Conservation (phyloP, 2,888 invertebrate species). For the Drosophila anomalipes region DNA sequence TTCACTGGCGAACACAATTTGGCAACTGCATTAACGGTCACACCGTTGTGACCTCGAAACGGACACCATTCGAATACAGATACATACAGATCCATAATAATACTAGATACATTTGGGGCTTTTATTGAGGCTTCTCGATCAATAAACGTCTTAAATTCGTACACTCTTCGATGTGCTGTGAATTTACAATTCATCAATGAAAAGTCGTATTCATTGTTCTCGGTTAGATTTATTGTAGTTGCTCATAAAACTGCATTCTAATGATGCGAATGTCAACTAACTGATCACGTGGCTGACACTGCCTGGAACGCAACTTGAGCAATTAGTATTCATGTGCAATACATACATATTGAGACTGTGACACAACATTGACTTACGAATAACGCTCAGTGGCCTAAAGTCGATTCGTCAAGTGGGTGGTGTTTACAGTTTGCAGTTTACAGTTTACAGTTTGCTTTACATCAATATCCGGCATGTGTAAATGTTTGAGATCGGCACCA, state of each 20-base stretch:
- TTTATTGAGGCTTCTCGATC: slow-evolving; percentile 31
- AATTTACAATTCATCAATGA: slow-evolving; percentile 36
- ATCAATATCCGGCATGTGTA: slow-evolving; percentile 65
- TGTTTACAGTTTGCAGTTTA: slow-evolving; percentile 23
- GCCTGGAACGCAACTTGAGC: neutral
- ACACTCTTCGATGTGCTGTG: slow-evolving; percentile 41
- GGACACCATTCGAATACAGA: slow-evolving; percentile 38
- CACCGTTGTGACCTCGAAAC: slow-evolving; percentile 47
- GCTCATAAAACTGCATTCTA: slow-evolving; percentile 28
- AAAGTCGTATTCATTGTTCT: neutral
- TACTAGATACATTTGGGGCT: slow-evolving; percentile 1
- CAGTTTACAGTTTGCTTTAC: slow-evolving; percentile 30
- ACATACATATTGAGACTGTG: neutral
- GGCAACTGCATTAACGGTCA: slow-evolving; percentile 67
- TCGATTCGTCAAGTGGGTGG: slow-evolving; percentile 25
- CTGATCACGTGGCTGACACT: slow-evolving; percentile 54
- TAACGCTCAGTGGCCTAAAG: neutral
- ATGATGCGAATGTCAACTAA: slow-evolving; percentile 23
- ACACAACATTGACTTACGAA: neutral
- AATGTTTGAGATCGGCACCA: slow-evolving; percentile 44
- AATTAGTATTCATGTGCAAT: slow-evolving; percentile 20
- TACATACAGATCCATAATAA: slow-evolving; percentile 25
- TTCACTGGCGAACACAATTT: slow-evolving; percentile 60
- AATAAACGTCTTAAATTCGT: slow-evolving; percentile 44
- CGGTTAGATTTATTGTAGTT: neutral